Conservation (phyloP, 1,140 invertebrate species). For the Bombyx mandarina region DNA sequence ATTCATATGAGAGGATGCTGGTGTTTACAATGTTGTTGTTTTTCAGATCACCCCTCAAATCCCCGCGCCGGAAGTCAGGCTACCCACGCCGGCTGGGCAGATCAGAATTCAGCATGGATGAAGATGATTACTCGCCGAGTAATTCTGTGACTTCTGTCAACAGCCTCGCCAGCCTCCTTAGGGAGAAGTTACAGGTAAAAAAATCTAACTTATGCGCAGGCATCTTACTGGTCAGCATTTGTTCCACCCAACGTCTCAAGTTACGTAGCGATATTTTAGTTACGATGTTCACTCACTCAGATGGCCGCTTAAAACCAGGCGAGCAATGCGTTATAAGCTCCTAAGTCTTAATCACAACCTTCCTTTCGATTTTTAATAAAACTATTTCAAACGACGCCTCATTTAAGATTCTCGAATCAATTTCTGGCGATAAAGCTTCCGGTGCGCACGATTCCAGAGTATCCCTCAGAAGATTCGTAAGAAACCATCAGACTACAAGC, state of each 20-base stretch:
- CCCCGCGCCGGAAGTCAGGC: constrained; percentile 59
- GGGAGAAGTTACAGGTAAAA: constrained; percentile 83
- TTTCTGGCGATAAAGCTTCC: too few species aligned
- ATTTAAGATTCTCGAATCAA: too few species aligned
- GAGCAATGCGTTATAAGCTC: too few species aligned
- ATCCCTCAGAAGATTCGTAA: constrained; percentile 73
- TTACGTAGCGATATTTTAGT: too few species aligned
- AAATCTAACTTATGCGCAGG: background rate
- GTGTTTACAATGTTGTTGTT: background rate
- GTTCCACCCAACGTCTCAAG: too few species aligned
- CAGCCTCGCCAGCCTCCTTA: constrained; percentile 84
- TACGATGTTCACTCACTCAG: too few species aligned
- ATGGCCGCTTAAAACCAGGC: too few species aligned
- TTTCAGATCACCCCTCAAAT: constrained; percentile 51
- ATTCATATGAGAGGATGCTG: too few species aligned
- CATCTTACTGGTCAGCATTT: too few species aligned
- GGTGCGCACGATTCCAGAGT: constrained; percentile 32
- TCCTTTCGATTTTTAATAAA: too few species aligned
- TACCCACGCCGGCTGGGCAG: constrained; percentile 41
- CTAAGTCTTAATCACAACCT: too few species aligned
- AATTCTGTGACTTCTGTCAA: constrained; percentile 87
- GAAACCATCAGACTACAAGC: constrained; percentile 80
- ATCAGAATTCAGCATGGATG: constrained; percentile 65
- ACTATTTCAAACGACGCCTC: too few species aligned
- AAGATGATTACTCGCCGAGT: constrained; percentile 72